Evolutionary conservation across 2,888 invertebrate species (phyloP), one percentile per base, ranked within the genome.

Genomic region (Aphrophora alni): DNA sequence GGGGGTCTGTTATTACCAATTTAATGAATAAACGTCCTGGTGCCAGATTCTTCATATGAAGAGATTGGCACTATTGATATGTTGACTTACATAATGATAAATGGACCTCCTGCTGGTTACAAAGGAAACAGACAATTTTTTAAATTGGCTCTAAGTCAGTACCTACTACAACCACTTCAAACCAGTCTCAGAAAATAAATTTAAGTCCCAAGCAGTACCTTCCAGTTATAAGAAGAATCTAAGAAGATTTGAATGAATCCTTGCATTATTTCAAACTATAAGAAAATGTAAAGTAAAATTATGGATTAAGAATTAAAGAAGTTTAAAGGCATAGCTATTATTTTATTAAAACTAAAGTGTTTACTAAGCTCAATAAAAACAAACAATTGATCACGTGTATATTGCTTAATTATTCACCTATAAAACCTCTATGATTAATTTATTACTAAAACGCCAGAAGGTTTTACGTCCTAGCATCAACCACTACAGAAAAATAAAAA

Each of bases 41-140:
- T 28, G 28, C 76, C 27, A 76, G 28, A 27, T 24, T n/a, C 27
- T 26, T 68, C 68, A 21, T n/a, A 38, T 44, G 68, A 68, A 27
- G 68, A 76, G 68, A 27, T n/a, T 26, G 76, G 33, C 14, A 76
- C 76, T 28, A 76, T 68, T 28, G 76, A 76, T 33, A 76, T 27
- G 33, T 28, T 76, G 28, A 27, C 68, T 26, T 76, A 28, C 28
- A 28, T 44, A 44, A 44, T 28, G 33, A 76, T 68, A 4, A 76
- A 76, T 59, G 68, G 28, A 76, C 76, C 68, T 68, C 59, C 76
- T 27, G 68, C 68, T 76, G 68, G 76, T 68, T 76, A 76, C 21
- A 59, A 76, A 76, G 68, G 28, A 26, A 76, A 76, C 33, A 68
- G 17, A 68, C 0, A 26, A 10, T 68, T 59, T 68, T 76, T 8